Evolutionary conservation across 1,140 invertebrate genomes (phyloP).

Genomic region (Drosophila biarmipes): DNA sequence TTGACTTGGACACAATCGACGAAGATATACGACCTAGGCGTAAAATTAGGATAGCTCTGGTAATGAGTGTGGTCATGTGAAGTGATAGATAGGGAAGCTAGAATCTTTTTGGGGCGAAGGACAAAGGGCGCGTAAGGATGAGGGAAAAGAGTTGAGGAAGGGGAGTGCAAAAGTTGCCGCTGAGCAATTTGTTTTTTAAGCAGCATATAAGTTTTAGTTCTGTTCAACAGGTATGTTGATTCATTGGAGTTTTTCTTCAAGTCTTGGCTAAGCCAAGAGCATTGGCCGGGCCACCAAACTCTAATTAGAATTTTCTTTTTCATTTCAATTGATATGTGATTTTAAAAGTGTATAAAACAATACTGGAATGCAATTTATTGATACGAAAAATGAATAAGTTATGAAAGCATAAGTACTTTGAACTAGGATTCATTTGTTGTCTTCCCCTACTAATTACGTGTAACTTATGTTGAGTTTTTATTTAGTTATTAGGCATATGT

Average conservation of each 20-base stretch:
- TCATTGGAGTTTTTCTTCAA: conserved; percentile 51
- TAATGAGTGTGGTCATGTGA: conserved; percentile 15
- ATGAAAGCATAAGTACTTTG: conserved; percentile 13
- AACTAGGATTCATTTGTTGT: conserved; percentile 64
- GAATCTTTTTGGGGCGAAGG: background rate
- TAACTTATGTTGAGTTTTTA: conserved; percentile 77
- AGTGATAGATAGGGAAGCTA: conserved; percentile 43
- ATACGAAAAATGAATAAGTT: conserved; percentile 35
- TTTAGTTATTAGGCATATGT: conserved; percentile 63
- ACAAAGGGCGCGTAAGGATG: background rate
- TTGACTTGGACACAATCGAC: conserved; percentile 26
- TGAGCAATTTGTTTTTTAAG: conserved; percentile 63
- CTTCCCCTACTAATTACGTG: conserved; percentile 71
- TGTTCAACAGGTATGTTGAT: conserved; percentile 27
- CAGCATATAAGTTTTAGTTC: conserved; percentile 51
- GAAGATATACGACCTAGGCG: conserved; percentile 70
- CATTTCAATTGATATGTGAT: conserved; percentile 72
- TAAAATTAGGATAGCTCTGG: conserved; percentile 46
- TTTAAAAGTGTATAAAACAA: conserved; percentile 49
- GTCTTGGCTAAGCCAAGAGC: conserved; percentile 4
- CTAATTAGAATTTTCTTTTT: conserved; percentile 54
- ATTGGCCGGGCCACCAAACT: conserved; percentile 13
- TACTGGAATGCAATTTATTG: conserved; percentile 29
- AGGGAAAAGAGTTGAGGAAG: background rate
- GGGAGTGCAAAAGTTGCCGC: conserved; percentile 30